Conservation (phyloP, 2,888 invertebrate species). For the Stenurella melanura region DNA sequence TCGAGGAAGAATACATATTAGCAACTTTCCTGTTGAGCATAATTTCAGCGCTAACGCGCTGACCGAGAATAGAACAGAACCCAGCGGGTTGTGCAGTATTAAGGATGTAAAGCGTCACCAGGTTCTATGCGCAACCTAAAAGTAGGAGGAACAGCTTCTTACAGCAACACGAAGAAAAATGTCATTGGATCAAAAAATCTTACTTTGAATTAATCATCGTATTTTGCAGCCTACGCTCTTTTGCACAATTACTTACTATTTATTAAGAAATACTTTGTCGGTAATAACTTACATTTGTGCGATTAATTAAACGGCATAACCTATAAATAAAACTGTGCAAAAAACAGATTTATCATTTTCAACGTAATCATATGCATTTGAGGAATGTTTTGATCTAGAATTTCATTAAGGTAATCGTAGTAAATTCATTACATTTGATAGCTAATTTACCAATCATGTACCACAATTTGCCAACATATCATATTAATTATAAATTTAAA, state of each 20-base stretch:
- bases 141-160: too few species aligned
- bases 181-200: too few species aligned
- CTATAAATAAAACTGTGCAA: neutral
- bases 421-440: constrained; percentile 46
- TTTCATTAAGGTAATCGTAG: constrained; percentile 33
- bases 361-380: neutral
- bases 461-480: constrained; percentile 55
- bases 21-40: too few species aligned
- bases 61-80: too few species aligned
- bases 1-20: too few species aligned
- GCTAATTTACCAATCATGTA: constrained; percentile 50
- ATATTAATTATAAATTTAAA: constrained; percentile 54
- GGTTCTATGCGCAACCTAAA: too few species aligned
- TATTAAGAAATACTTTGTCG: neutral
- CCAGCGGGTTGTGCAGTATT: too few species aligned
- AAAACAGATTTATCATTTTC: constrained; percentile 1
- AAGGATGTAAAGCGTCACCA: too few species aligned
- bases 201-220: too few species aligned
- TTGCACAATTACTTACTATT: neutral
- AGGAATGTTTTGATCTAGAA: constrained; percentile 22
- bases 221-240: too few species aligned
- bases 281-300: neutral
- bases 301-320: neutral
- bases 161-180: too few species aligned
- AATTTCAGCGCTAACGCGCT: too few species aligned